Percentiles rank a stretch among this genome's conserved stretches.
These are phyloP conservation scores for Scomber japonicus DNA, from an alignment of 2,113 vertebrate species.

Conservation along the genomic window DNA sequence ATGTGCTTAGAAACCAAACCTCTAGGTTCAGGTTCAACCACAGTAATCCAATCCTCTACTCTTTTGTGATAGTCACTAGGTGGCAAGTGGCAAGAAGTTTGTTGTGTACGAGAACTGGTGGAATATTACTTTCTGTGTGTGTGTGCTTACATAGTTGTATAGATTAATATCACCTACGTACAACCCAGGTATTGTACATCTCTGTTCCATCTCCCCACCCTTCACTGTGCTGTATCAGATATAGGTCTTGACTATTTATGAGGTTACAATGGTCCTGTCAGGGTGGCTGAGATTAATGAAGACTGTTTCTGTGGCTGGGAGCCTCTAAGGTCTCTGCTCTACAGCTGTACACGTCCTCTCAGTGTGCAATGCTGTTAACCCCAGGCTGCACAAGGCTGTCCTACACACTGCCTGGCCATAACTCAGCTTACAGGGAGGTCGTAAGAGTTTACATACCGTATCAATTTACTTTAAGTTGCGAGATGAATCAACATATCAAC, in stretches of 20 bases:
- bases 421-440: constrained; percentile 1
- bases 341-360: constrained; percentile 45
- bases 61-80: constrained; percentile 41
- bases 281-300: constrained; percentile 75
- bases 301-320: constrained; percentile 46
- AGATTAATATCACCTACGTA: constrained; percentile 58
- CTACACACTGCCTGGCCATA: constrained; percentile 7
- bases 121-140: constrained; percentile 44
- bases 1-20: constrained; percentile 58
- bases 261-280: constrained; percentile 81
- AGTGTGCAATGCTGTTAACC: constrained; percentile 39
- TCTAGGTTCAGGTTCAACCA: constrained; percentile 32
- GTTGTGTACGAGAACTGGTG: constrained; percentile 30
- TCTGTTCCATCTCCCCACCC: constrained; percentile 68
- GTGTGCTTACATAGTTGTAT: constrained; percentile 46
- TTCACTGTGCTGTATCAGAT: constrained; percentile 74
- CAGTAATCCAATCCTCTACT: constrained; percentile 39
- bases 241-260: constrained; percentile 73
- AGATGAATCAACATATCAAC: not conserved
- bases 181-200: constrained; percentile 54
- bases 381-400: constrained; percentile 33
- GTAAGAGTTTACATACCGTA: not conserved
- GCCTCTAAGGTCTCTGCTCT: constrained; percentile 41
- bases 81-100: constrained; percentile 50
- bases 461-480: constrained; percentile 10